Evolutionary conservation across 2,113 vertebrate species (phyloP).

Genomic region (Mustela nigripes): DNA sequence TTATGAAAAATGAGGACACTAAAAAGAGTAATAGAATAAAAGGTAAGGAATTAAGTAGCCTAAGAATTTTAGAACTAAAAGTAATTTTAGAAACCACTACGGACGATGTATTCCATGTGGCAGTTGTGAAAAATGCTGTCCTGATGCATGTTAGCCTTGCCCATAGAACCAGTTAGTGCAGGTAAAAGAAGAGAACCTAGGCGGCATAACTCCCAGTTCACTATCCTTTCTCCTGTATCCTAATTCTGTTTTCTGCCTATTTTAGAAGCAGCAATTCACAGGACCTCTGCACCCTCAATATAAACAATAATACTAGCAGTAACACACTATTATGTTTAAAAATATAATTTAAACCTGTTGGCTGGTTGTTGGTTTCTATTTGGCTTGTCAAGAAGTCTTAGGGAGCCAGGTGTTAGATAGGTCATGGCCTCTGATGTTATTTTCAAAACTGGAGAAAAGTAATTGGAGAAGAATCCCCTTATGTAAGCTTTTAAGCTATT

Average conservation of each 20-base stretch:
- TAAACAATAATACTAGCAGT: background rate
- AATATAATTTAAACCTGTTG: background rate
- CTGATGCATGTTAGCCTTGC: background rate
- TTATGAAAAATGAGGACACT: conserved; percentile 1
- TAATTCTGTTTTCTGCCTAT: conserved; percentile 19
- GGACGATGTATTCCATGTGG: background rate
- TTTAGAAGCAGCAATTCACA: conserved; percentile 19
- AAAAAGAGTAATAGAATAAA: background rate
- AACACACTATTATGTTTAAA: background rate
- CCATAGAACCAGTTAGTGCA: background rate
- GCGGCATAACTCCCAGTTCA: background rate
- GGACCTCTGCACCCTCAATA: background rate
- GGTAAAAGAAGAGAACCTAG: background rate
- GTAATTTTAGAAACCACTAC: conserved; percentile 9
- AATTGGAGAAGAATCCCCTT: background rate
- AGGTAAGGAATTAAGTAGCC: background rate
- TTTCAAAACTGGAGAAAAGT: conserved; percentile 44
- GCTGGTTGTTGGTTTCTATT: conserved; percentile 21
- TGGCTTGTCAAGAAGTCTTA: conserved; percentile 40
- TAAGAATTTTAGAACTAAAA: conserved; percentile 42
- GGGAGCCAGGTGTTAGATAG: background rate
- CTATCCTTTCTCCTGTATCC: background rate
- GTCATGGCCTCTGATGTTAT: background rate
- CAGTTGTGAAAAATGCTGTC: conserved; percentile 1
- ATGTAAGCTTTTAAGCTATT: background rate